These are phyloP conservation scores for Equus przewalskii DNA, from an alignment of 2,113 vertebrate species.

Conservation along the genomic window DNA sequence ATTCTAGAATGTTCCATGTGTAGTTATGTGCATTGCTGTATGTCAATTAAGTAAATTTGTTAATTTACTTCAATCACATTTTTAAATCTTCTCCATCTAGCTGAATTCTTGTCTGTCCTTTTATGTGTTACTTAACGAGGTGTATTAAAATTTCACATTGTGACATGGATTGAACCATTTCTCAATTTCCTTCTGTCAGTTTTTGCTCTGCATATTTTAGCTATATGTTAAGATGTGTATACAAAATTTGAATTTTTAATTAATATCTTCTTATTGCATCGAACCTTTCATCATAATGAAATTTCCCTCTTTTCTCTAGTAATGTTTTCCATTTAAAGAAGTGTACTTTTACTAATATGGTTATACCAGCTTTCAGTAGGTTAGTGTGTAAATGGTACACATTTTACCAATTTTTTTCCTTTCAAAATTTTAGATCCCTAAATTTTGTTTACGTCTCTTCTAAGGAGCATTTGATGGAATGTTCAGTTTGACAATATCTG, in stretches of 20 bases:
- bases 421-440: slow-evolving; percentile 12
- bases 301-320: slow-evolving; percentile 24
- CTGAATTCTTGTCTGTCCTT: neutral
- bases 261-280: neutral
- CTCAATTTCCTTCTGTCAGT: neutral
- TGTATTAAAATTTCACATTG: neutral
- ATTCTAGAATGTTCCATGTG: neutral
- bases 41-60: neutral
- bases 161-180: neutral
- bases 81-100: neutral
- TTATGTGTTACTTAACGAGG: neutral
- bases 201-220: neutral
- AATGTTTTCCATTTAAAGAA: neutral
- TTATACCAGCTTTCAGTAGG: neutral
- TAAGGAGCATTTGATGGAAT: neutral
- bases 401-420: slow-evolving; percentile 12
- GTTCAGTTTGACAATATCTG: neutral
- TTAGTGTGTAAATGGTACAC: neutral
- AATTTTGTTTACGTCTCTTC: slow-evolving; percentile 9
- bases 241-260: neutral
- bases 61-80: neutral
- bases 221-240: neutral
- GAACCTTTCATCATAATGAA: neutral
- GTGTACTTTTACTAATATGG: neutral
- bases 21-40: neutral